Evolutionary conservation across 2,113 vertebrate genomes (phyloP).

Genomic region (Nestor notabilis): DNA sequence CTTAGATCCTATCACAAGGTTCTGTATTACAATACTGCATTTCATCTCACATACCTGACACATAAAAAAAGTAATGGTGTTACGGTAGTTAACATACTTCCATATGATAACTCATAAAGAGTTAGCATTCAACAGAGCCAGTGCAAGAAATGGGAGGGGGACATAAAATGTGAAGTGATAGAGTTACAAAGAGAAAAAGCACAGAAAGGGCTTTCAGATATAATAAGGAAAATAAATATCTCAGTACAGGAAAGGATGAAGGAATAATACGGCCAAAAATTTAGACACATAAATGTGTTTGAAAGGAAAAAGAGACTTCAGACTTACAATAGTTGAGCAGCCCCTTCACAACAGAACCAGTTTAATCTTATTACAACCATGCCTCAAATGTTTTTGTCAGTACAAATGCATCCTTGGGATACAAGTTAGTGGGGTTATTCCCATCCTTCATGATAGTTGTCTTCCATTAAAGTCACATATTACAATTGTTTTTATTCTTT

Average conservation of each 20-base stretch:
- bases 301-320: background rate
- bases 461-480: background rate
- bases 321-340: background rate
- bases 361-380: background rate
- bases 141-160: background rate
- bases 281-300: background rate
- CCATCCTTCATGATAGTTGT: background rate
- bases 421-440: background rate
- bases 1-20: background rate
- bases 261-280: background rate
- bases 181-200: background rate
- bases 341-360: background rate
- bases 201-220: background rate
- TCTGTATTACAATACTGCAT: background rate
- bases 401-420: background rate
- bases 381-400: background rate
- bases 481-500: background rate
- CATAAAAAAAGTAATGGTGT: background rate
- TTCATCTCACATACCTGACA: background rate
- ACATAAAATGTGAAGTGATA: background rate
- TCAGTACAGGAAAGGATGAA: background rate
- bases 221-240: background rate
- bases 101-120: too few relatives aligned
- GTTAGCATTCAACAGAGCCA: background rate
- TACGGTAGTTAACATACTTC: background rate